Base-by-base conservation (phyloP, 2,888 invertebrate genomes). In the Cryptops parisi region DNA sequence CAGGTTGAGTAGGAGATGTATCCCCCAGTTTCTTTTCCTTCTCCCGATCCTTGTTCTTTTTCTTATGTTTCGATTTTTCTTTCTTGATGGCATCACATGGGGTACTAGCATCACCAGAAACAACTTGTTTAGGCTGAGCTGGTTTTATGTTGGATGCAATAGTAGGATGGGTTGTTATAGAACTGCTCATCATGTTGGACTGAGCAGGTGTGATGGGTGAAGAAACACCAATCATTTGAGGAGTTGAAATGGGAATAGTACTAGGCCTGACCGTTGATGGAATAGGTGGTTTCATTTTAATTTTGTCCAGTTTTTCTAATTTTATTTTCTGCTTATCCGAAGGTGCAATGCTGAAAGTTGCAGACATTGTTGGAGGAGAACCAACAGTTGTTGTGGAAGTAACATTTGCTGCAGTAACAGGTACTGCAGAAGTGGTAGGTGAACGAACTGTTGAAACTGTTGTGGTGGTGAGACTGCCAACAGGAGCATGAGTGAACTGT, bases 111-210 rank as follows among this genome's bases (percentile, higher is more conserved):
- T 60, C 58, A 17, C 64, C 57, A 3, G 64, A 61, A 47, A 68
- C 68, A 15, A 67, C 68, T 57, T 68, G 68, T 55, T 68, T 69
- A 2, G 69, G 67, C 58, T 69, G 69, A 53, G 68, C 68, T n/a
- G 66, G 66, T 53, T 69, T 70, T 43, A 67, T 46, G 26, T 27
- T 54, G 53, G 27, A 54, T 48, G 33, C 58, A 50, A 49, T 46
- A 24, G 12, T 52, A 60, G 22, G 55, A 43, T 26, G 49, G 27
- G 23, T 48, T 9, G 53, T 38, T 22, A 50, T 48, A 40, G 55
- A 54, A 38, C 51, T 49, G 26, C 55, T 49, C 25, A 51, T 9
- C 6, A 51, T 23, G 26, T 24, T 51, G 19, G 45, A 25, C 27
- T 41, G 51, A 27, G 24, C 33, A 22, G 53, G 23, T 33, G 47